These are phyloP conservation scores for Lagopus leucura DNA, from an alignment of 2,113 vertebrate species.

Conservation along the genomic window DNA sequence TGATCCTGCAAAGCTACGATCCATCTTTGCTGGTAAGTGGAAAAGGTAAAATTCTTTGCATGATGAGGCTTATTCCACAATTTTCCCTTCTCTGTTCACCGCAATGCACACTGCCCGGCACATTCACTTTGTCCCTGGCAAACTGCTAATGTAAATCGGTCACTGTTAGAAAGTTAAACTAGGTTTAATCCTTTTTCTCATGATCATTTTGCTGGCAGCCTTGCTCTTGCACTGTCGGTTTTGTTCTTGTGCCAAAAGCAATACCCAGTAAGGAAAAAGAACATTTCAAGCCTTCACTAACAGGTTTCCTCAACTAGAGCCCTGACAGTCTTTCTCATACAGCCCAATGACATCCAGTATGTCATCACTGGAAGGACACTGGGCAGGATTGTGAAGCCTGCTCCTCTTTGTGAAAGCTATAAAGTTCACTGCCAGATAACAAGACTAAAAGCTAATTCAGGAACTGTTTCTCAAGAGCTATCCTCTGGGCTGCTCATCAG, in stretches of 20 bases:
- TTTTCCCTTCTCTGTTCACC: background rate
- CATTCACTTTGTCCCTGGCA: background rate
- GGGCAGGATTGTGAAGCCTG: slow-evolving; percentile 60
- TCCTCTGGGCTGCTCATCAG: slow-evolving; percentile 36
- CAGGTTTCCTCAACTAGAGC: slow-evolving; percentile 11
- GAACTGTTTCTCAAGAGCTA: slow-evolving; percentile 67
- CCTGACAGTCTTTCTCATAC: slow-evolving; percentile 12
- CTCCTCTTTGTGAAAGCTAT: background rate
- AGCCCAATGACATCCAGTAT: background rate
- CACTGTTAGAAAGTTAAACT: slow-evolving; percentile 44
- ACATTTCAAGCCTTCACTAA: slow-evolving; percentile 53
- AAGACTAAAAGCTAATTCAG: slow-evolving; percentile 65
- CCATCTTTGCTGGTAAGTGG: background rate
- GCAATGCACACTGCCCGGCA: background rate
- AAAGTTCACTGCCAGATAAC: slow-evolving; percentile 67
- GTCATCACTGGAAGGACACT: slow-evolving; percentile 43
- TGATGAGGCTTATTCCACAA: background rate
- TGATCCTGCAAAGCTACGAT: background rate
- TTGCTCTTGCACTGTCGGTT: slow-evolving; percentile 38
- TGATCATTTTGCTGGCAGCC: slow-evolving; percentile 31
- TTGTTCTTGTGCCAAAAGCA: slow-evolving; percentile 50
- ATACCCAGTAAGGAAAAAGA: slow-evolving; percentile 36
- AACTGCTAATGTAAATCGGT: slow-evolving; percentile 5
- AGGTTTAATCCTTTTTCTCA: slow-evolving; percentile 7
- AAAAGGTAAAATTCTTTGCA: background rate